Conservation (phyloP, 2,113 vertebrate species). For the Donacobius atricapilla region DNA sequence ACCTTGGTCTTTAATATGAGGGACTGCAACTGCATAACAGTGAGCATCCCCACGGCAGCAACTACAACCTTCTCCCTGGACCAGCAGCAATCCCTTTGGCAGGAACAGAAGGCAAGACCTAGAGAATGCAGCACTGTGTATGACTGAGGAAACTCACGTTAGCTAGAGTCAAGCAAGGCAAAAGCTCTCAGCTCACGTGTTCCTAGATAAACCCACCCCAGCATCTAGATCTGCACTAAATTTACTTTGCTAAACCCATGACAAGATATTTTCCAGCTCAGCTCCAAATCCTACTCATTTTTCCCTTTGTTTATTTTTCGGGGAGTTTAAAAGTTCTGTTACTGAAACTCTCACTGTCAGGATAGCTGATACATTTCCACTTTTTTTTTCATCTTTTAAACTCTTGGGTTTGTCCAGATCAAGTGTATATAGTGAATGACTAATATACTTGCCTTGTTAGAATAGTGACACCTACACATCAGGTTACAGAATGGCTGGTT, state of each 20-base stretch:
- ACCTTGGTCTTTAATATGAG: neutral
- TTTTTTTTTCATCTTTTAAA: neutral
- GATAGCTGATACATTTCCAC: neutral
- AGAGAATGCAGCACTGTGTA: neutral
- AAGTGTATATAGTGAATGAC: neutral
- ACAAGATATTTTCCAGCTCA: neutral
- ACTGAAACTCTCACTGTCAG: neutral
- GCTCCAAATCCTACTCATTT: neutral
- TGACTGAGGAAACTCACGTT: neutral
- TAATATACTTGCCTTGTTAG: neutral
- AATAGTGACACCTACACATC: neutral
- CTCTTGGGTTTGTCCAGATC: neutral
- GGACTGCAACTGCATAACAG: neutral
- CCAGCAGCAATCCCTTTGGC: neutral
- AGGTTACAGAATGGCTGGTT: neutral
- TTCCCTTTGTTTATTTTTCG: neutral
- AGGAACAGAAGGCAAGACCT: neutral
- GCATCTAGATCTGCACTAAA: neutral
- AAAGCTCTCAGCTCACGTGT: neutral
- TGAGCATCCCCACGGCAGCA: neutral
- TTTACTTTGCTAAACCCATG: neutral
- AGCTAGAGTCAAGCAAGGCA: neutral
- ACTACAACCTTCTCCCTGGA: neutral
- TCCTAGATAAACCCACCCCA: neutral
- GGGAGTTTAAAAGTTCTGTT: neutral